Evolutionary conservation across 2,113 vertebrate species (phyloP), one percentile per base, ranked within the genome.

Genomic region (Pampusana beccarii): DNA sequence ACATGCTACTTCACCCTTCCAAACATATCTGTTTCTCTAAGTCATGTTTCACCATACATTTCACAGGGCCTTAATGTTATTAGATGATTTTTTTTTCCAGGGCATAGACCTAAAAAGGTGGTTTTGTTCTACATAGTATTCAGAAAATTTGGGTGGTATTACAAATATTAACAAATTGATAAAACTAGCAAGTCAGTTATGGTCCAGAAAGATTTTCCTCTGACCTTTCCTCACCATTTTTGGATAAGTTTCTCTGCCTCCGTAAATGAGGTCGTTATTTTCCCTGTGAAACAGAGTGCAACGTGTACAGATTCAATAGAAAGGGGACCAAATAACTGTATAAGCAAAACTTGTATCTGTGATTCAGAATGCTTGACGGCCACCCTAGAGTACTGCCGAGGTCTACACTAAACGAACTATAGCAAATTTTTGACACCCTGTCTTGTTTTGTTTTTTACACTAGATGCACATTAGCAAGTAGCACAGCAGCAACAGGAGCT

Each of bases 321-420:
- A 36, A 64, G 17, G 20, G 15, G 23, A 78, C 24, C 42, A 77
- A 62, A 64, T 14, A 50, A 31, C 50, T 20, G 28, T 23, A 16
- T 10, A 25, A 84, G 18, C 58, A 58, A 48, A 61, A 36, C 34
- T 29, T 54, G 8, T 31, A 33, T 33, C 31, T 67, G 34, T 64
- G 36, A 69, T 77, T 87, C 1, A 1, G 33, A 87, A 36, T 0
- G 0, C 56, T 0, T 66, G 34, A 46, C 1, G 5, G 40, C 23
- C 34, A 71, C 12, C 19, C 26, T n/a, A 23, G 28, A 20, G 9
- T 33, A 71, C 40, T 23, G 20, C 24, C 64, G 20, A 64, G 23
- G 42, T 88, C 31, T 13, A 6, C 21, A 18, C 23, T 77, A 56
- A 46, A 60, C 28, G 36, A 61, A 21, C 31, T 11, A 18, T 26